Percentiles rank a stretch among this genome's conserved stretches.
These are phyloP conservation scores for Ancistrus triradiatus DNA, from an alignment of 2,113 vertebrate genomes.

Conservation along the genomic window DNA sequence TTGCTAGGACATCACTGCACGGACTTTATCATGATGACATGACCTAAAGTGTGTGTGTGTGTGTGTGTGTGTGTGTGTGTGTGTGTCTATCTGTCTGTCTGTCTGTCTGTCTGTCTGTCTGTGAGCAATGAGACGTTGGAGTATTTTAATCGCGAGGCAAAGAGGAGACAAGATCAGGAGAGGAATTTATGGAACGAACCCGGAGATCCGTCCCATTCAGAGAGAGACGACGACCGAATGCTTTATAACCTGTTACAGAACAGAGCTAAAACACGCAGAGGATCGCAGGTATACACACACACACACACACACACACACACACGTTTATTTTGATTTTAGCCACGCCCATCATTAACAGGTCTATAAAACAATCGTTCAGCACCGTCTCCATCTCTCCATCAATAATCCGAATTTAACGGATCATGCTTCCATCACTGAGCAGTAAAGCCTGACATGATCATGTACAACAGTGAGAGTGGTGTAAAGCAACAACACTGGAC, in stretches of 20 bases:
- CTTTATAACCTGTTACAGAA: slow-evolving; percentile 71
- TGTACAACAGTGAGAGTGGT: too few species aligned
- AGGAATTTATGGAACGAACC: slow-evolving; percentile 78
- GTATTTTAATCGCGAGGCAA: slow-evolving; percentile 75
- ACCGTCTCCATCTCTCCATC: too few species aligned
- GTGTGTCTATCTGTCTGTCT: slow-evolving; percentile 29
- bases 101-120: slow-evolving; percentile 27
- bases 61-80: slow-evolving; percentile 3
- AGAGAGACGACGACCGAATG: slow-evolving; percentile 71
- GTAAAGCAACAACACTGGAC: too few species aligned
- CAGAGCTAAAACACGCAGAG: slow-evolving; percentile 66
- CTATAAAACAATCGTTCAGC: too few species aligned
- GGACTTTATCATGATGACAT: too few species aligned
- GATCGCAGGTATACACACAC: slow-evolving; percentile 63
- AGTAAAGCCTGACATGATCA: too few species aligned
- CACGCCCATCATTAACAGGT: too few species aligned
- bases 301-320: slow-evolving; percentile 12
- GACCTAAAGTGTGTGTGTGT: neutral
- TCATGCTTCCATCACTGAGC: too few species aligned
- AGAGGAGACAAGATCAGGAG: slow-evolving; percentile 74
- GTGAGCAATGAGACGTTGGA: slow-evolving; percentile 68
- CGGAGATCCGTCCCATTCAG: slow-evolving; percentile 71
- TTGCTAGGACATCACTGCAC: too few species aligned
- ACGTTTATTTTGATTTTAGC: too few species aligned
- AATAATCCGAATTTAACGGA: too few species aligned